phyloP scores from a whole-genome alignment of 1,140 invertebrate species.

The Drosophila trapezifrons region DNA sequence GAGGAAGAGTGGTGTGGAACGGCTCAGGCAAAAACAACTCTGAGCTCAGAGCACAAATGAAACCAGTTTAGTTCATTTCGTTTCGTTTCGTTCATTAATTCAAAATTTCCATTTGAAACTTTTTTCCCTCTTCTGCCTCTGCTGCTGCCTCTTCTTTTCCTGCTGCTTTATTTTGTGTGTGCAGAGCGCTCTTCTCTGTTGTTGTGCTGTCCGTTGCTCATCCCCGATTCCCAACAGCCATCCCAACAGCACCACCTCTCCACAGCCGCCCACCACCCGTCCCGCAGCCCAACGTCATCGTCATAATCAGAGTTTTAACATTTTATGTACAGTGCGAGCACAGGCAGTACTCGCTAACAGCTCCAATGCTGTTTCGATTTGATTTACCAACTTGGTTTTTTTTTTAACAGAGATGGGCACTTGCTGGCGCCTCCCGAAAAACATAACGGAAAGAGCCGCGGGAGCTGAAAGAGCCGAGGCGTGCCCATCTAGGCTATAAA shows the following conservation, averaged over 20 bases:
- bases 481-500: too few relatives aligned
- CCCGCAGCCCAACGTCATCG: conserved; percentile 63
- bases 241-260: conserved; percentile 19
- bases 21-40: conserved; percentile 45
- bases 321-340: conserved; percentile 72
- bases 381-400: too few relatives aligned
- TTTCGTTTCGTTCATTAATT: conserved; percentile 83
- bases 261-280: conserved; percentile 24
- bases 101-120: conserved; percentile 83
- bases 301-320: conserved; percentile 83
- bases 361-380: too few relatives aligned
- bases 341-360: conserved; percentile 33
- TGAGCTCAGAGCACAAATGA: conserved; percentile 78
- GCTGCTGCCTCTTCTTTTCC: conserved; percentile 32
- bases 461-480: too few relatives aligned
- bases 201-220: conserved; percentile 72
- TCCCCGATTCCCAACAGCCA: conserved; percentile 52
- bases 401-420: too few relatives aligned
- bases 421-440: too few relatives aligned
- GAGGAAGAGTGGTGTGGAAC: conserved; percentile 22
- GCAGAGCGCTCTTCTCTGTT: conserved; percentile 42
- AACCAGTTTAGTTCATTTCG: conserved; percentile 83
- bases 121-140: conserved; percentile 57
- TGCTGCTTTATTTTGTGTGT: conserved; percentile 50
- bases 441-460: too few relatives aligned